Evolutionary conservation across 2,888 invertebrate genomes (phyloP).

Genomic region (Zaprionus bogoriensis): DNA sequence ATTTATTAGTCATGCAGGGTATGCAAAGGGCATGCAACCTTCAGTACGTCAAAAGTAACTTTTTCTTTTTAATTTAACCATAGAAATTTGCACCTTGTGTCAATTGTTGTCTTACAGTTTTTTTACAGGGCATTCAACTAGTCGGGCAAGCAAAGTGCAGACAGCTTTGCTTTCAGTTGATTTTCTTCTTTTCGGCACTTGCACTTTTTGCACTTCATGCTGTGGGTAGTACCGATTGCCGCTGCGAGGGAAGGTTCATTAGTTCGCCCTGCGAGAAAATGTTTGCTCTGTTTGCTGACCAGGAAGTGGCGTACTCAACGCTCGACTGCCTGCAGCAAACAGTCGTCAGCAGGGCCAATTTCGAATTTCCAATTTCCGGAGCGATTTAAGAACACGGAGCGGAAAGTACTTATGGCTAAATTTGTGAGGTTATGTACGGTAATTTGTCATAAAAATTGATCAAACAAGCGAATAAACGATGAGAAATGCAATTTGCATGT

Average conservation of each 20-base stretch:
- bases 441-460: constrained; percentile 79
- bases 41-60: too few relatives aligned
- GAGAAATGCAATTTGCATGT: constrained; percentile 75
- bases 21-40: too few relatives aligned
- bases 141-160: neutral
- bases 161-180: constrained; percentile 3
- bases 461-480: constrained; percentile 70
- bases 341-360: neutral
- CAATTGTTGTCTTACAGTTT: neutral
- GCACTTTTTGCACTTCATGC: constrained; percentile 6
- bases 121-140: constrained; percentile 13
- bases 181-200: constrained; percentile 17
- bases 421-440: constrained; percentile 31
- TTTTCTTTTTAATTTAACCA: too few relatives aligned
- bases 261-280: constrained; percentile 30
- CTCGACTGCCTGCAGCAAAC: constrained; percentile 22
- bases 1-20: too few relatives aligned
- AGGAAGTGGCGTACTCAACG: constrained; percentile 47
- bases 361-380: constrained; percentile 41
- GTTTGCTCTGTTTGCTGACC: constrained; percentile 25
- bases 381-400: constrained; percentile 7
- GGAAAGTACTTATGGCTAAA: neutral
- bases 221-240: constrained; percentile 9
- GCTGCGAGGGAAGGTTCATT: constrained; percentile 42
- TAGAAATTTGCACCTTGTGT: too few relatives aligned